Evolutionary conservation across 2,797 vertebrate species (phyloP), one percentile per base, ranked within the genome.

Genomic region (Pipistrellus pygmaeus): DNA sequence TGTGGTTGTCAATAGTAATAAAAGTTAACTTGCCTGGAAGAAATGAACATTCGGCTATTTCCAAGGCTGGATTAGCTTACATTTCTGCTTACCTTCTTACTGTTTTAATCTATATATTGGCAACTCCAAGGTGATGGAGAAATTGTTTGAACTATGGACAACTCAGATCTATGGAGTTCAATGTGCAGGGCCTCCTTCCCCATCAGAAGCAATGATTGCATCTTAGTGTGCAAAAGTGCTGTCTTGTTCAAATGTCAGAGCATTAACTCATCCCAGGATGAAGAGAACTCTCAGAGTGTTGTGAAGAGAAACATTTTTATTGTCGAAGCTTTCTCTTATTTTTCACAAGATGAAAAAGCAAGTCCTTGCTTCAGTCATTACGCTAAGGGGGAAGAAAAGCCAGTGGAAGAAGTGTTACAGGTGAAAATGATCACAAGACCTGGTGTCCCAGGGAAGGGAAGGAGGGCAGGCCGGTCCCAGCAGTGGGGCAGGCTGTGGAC

Each of bases 131-230:
- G 95, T 64, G 83, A 95, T 0, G 77, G 87, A 96, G 96, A 97
- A 97, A 80, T 64, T 93, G 92, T 46, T 38, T 17, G 78, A 95
- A 89, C 75, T 86, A 94, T 53, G 85, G 90, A 91, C 77, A 93
- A 55, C 75, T 95, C 35, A 60, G 85, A 86, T 30, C 57, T 12
- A 69, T 12, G 86, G 90, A 91, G 72, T 30, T 91, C 97, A 97
- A 96, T 53, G 95, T 6, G 21, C 48, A 1, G 17, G 4, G 18
- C 32, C 85, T 96, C 95, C 87, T 96, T 87, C 91, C 94, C 92
- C 55, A 94, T 97, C 90, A 95, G 93, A 87, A 86, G 96, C 96
- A 94, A 77, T 95, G 96, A 96, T 85, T 85, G 95, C 81, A 95
- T 95, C 96, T 97, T 85, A 90, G 75, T 94, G 95, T 35, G 91